Percentiles rank a stretch among this genome's conserved stretches.
Evolutionary conservation across 2,113 vertebrate genomes (phyloP).

Genomic region (human): DNA sequence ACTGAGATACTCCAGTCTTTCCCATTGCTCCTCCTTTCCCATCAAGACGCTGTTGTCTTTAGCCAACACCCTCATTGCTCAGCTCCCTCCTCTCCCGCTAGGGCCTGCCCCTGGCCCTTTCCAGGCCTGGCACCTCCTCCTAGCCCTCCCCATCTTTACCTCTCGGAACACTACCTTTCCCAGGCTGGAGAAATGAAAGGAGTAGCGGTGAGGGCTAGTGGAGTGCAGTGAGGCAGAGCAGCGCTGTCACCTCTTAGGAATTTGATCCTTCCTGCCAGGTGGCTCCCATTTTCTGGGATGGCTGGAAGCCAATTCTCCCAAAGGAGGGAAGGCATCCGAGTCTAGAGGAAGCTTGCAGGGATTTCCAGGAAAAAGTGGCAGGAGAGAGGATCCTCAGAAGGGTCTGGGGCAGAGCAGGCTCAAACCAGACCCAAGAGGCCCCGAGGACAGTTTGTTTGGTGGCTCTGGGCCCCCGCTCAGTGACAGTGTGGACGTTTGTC

Average conservation of each 20-base stretch:
- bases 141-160: neutral
- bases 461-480: neutral
- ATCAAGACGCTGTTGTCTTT: neutral
- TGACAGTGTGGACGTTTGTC: neutral
- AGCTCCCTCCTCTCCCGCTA: neutral
- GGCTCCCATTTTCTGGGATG: constrained; percentile 50
- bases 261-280: neutral
- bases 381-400: rapidly evolving
- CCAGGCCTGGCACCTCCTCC: neutral
- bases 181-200: neutral
- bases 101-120: constrained; percentile 29
- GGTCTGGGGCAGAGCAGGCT: neutral
- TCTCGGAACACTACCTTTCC: neutral
- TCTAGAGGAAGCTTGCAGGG: neutral
- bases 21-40: neutral
- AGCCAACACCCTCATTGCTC: constrained; percentile 9
- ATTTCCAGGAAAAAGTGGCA: neutral
- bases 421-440: neutral
- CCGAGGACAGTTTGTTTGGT: neutral
- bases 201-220: neutral
- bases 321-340: neutral
- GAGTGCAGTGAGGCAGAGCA: neutral
- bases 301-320: neutral
- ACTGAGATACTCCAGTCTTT: neutral
- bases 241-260: neutral